phyloP scores from a whole-genome alignment of 1,140 invertebrate species.

The Drosophila melanica region DNA sequence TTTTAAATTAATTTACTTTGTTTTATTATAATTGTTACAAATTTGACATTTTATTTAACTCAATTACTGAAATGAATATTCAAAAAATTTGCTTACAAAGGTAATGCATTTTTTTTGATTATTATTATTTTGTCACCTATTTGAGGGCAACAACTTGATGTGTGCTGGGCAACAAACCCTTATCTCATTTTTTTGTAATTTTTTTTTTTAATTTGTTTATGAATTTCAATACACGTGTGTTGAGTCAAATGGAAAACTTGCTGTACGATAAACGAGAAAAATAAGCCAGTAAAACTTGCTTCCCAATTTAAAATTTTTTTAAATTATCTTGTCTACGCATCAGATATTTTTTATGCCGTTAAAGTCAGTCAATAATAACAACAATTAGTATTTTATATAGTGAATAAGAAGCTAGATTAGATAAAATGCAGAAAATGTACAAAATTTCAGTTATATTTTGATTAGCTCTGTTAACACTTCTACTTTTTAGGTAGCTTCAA shows the following conservation, averaged over 20 bases:
- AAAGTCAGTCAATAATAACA: neutral
- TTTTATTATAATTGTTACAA: too few species aligned
- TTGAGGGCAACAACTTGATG: constrained; percentile 6
- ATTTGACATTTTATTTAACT: too few species aligned
- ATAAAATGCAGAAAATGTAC: neutral
- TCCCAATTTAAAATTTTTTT: too few species aligned
- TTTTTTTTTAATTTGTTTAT: constrained; percentile 1
- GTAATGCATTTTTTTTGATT: too few species aligned
- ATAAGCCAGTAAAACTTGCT: too few species aligned
- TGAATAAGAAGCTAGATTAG: constrained; percentile 1
- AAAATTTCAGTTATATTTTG: neutral
- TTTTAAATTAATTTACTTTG: too few species aligned
- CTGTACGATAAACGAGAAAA: too few species aligned
- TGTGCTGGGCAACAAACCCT: constrained; percentile 10
- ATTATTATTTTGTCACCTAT: neutral
- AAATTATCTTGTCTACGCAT: neutral
- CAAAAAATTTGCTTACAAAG: neutral
- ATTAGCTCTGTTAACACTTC: neutral
- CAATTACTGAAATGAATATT: neutral
- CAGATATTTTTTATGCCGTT: too few species aligned
- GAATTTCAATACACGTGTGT: constrained; percentile 1
- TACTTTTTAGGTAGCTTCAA: neutral
- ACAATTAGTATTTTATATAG: neutral
- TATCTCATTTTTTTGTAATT: neutral
- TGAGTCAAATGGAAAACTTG: neutral